Conservation (phyloP, 2,888 invertebrate genomes). For the Amphipyra berbera region DNA sequence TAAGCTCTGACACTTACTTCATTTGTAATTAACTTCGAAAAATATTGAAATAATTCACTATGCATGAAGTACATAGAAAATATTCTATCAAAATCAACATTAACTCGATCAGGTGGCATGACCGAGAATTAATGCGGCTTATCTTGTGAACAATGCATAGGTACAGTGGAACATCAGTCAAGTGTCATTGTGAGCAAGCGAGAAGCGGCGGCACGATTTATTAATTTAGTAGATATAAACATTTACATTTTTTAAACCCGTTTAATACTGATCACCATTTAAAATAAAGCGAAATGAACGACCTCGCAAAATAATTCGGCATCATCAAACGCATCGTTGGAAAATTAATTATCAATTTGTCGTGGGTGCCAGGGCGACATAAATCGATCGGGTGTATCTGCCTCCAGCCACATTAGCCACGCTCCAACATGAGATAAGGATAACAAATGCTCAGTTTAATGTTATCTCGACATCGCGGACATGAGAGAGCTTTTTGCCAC, state of each 20-base stretch:
- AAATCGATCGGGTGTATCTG: slow-evolving; percentile 88
- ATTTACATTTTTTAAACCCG: slow-evolving; percentile 60
- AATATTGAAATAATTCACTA: neutral
- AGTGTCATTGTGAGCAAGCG: slow-evolving; percentile 65
- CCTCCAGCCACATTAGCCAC: slow-evolving; percentile 88
- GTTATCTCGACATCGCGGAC: slow-evolving; percentile 89
- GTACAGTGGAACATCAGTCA: slow-evolving; percentile 72
- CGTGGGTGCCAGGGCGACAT: slow-evolving; percentile 88
- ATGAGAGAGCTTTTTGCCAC: slow-evolving; percentile 89
- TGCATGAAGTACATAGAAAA: slow-evolving; percentile 10
- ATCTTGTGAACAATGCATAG: slow-evolving; percentile 81
- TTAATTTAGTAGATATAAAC: slow-evolving; percentile 57
- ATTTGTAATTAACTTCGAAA: no score
- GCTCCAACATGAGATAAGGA: slow-evolving; percentile 87
- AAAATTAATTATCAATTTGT: slow-evolving; percentile 90
- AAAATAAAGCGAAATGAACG: slow-evolving; percentile 65
- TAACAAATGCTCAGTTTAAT: slow-evolving; percentile 90
- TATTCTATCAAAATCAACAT: slow-evolving; percentile 18
- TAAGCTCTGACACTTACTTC: no score
- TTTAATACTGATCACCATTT: slow-evolving; percentile 75
- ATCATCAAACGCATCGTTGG: slow-evolving; percentile 84
- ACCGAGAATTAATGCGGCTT: slow-evolving; percentile 81
- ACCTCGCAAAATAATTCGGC: slow-evolving; percentile 85
- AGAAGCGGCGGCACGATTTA: slow-evolving; percentile 53
- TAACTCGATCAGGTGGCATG: slow-evolving; percentile 70